Conservation (phyloP, 2,113 vertebrate species). For the Sterrhoptilus dennistouni region DNA sequence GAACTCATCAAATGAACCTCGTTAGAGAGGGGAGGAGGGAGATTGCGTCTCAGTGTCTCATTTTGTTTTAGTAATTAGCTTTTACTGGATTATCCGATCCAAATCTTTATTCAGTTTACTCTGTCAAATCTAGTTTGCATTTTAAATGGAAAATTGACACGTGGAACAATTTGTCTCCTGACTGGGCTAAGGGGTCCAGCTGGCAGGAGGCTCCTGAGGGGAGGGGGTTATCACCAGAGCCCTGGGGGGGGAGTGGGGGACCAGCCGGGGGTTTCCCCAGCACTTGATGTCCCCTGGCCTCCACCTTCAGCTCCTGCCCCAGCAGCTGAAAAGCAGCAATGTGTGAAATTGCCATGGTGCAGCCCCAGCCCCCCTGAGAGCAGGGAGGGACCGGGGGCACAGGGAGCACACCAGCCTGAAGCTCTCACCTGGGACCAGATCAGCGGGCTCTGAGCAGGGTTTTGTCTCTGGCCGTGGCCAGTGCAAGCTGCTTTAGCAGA, state of each 20-base stretch:
- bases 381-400: fast-evolving
- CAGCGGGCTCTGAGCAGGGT: neutral
- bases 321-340: neutral
- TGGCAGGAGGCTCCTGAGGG: neutral
- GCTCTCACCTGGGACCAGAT: neutral
- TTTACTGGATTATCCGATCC: conserved; percentile 84
- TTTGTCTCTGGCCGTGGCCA: fast-evolving
- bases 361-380: neutral
- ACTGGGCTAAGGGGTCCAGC: conserved; percentile 63
- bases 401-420: fast-evolving
- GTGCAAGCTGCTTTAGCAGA: neutral
- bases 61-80: conserved; percentile 82
- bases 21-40: conserved; percentile 59
- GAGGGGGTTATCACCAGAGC: neutral
- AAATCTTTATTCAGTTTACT: conserved; percentile 80
- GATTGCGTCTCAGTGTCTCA: conserved; percentile 70
- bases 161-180: conserved; percentile 78
- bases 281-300: neutral
- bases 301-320: neutral
- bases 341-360: neutral
- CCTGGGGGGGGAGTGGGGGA: fast-evolving
- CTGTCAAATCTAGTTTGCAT: conserved; percentile 85
- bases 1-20: conserved; percentile 70
- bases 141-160: conserved; percentile 86
- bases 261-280: fast-evolving